Evolutionary conservation across 2,113 vertebrate genomes (phyloP).

Genomic region (Athene cunicularia): DNA sequence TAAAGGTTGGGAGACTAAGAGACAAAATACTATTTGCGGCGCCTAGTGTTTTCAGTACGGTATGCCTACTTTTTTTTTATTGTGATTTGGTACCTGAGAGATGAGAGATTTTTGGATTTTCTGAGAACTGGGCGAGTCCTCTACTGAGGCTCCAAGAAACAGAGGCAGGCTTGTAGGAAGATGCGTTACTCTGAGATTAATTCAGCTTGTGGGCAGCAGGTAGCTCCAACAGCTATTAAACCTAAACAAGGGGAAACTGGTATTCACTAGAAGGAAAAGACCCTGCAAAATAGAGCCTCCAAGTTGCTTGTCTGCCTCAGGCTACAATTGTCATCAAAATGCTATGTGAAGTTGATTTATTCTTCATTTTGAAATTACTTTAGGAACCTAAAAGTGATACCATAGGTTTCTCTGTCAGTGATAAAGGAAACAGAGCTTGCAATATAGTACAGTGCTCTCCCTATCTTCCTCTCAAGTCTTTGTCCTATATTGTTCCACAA

Average conservation of each 20-base stretch:
- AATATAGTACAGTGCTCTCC: neutral
- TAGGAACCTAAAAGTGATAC: neutral
- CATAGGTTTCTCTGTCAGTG: neutral
- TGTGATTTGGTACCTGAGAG: neutral
- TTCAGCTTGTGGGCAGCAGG: neutral
- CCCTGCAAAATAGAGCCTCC: neutral
- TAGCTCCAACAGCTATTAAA: neutral
- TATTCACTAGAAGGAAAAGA: neutral
- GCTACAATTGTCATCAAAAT: neutral
- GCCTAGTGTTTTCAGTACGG: neutral
- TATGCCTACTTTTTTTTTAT: neutral
- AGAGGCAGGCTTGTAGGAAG: neutral
- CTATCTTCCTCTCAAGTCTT: neutral
- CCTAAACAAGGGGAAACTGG: neutral
- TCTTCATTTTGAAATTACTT: neutral
- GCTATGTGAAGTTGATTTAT: rapidly evolving
- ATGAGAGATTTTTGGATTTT: neutral
- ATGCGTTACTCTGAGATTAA: neutral
- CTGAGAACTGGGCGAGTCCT: neutral
- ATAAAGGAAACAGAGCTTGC: neutral
- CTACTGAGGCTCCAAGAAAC: neutral
- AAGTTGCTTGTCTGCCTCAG: neutral
- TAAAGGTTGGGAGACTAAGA: neutral
- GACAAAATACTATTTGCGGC: neutral
- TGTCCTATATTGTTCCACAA: neutral